Conservation (phyloP, 2,888 invertebrate genomes). For the Mesorhabditis spiculigera region DNA sequence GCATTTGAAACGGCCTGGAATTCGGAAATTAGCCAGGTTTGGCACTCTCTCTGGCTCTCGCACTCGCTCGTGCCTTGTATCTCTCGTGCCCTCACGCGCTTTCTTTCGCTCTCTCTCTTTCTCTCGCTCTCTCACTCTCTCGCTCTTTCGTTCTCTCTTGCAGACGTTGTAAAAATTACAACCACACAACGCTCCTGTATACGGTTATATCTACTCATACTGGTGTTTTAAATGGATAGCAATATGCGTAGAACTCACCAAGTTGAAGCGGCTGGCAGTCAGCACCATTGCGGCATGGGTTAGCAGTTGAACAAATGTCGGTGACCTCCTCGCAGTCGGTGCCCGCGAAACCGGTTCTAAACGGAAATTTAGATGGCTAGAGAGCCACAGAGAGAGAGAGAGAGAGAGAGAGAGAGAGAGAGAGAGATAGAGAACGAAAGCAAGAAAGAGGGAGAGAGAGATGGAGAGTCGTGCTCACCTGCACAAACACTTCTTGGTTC, state of each 20-base stretch:
- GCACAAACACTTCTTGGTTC: conserved; percentile 87
- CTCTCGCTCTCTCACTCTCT: no score
- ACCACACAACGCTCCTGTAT: not conserved
- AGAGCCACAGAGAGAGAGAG: not conserved
- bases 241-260: conserved; percentile 39
- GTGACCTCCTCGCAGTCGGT: conserved; percentile 62
- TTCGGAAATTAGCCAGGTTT: no score
- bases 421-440: no score
- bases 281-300: conserved; percentile 77
- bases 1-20: conserved; percentile 69
- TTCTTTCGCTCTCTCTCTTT: no score
- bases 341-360: conserved; percentile 82
- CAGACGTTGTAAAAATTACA: no score
- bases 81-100: no score
- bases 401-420: not conserved
- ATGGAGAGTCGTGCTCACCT: conserved; percentile 60
- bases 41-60: no score
- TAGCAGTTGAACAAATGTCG: conserved; percentile 64
- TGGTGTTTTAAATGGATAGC: no score
- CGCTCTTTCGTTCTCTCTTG: no score
- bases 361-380: conserved; percentile 10
- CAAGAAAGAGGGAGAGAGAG: no score
- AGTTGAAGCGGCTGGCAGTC: conserved; percentile 78
- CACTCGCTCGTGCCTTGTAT: no score
- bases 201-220: no score